Conservation (phyloP, 1,140 invertebrate species). For the Zaprionus taronus region DNA sequence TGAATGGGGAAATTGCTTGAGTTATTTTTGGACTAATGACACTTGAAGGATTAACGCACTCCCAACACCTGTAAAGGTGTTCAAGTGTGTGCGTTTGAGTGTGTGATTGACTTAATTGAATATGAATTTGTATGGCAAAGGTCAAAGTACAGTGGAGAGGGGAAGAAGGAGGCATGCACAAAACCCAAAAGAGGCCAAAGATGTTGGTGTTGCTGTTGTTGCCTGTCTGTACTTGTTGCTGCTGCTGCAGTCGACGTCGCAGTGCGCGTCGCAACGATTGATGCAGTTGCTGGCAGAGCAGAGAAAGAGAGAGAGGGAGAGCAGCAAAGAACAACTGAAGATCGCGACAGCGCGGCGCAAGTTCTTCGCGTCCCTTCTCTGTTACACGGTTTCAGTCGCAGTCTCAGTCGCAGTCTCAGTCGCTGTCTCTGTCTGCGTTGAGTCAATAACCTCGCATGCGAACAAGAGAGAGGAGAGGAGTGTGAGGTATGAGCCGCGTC, state of each 20-base stretch:
- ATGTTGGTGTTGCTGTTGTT: not conserved
- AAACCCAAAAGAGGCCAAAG: slow-evolving; percentile 1
- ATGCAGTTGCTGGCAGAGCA: slow-evolving; percentile 23
- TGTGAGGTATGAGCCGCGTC: slow-evolving; percentile 12
- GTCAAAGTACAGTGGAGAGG: not conserved
- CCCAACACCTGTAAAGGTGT: not conserved
- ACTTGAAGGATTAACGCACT: not conserved
- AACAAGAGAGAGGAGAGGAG: slow-evolving; percentile 15
- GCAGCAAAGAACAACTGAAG: slow-evolving; percentile 34
- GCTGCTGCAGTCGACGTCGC: slow-evolving; percentile 23
- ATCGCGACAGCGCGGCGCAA: slow-evolving; percentile 40
- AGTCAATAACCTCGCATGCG: slow-evolving; percentile 57
- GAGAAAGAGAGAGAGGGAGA: slow-evolving; percentile 14
- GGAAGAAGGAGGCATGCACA: not conserved
- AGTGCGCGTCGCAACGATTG: not conserved
- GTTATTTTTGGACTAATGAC: not conserved
- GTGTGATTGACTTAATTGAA: slow-evolving; percentile 5
- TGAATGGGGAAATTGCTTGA: not conserved
- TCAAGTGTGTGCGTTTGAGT: not conserved
- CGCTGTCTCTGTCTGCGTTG: slow-evolving; percentile 36
- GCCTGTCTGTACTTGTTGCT: slow-evolving; percentile 41
- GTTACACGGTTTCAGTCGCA: slow-evolving; percentile 24
- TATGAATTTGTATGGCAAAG: not conserved
- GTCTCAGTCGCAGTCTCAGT: slow-evolving; percentile 21
- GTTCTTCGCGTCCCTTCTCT: slow-evolving; percentile 27